These are phyloP conservation scores for Semotilus atromaculatus DNA, from an alignment of 2,797 vertebrate species.

Conservation along the genomic window DNA sequence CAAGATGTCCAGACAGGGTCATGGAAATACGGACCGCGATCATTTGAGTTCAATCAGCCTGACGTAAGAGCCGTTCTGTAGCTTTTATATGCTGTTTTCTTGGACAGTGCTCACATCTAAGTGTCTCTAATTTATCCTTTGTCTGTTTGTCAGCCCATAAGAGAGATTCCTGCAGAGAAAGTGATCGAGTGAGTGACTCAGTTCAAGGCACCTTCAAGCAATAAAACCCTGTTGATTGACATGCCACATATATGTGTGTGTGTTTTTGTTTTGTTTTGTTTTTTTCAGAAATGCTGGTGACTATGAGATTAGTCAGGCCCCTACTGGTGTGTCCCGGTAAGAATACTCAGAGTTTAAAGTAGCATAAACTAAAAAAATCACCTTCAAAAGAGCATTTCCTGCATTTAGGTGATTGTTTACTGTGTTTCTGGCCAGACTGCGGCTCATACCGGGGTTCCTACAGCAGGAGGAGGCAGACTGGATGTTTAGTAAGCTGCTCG, in stretches of 20 bases:
- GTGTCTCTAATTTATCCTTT: conserved; percentile 29
- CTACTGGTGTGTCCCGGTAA: conserved; percentile 81
- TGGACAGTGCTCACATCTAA: neutral
- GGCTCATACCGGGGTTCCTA: conserved; percentile 85
- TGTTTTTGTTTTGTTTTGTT: neutral
- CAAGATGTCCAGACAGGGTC: conserved; percentile 48
- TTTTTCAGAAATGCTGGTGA: conserved; percentile 71
- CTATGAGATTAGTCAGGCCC: conserved; percentile 77
- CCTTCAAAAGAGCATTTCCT: neutral
- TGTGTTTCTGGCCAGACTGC: conserved; percentile 73
- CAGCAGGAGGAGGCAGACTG: conserved; percentile 86
- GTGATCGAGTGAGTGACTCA: conserved; percentile 76
- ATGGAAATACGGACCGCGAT: conserved; percentile 69
- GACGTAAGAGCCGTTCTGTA: conserved; percentile 64
- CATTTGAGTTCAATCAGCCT: conserved; percentile 76
- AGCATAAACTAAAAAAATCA: conserved; percentile 48
- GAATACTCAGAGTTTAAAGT: conserved; percentile 4
- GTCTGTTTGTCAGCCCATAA: conserved; percentile 62
- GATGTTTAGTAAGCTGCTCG: conserved; percentile 87
- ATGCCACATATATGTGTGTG: neutral
- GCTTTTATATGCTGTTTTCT: neutral
- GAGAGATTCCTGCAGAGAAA: conserved; percentile 73
- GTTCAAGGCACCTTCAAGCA: neutral
- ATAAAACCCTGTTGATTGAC: neutral
- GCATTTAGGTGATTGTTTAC: neutral